Conservation (phyloP, 2,888 invertebrate species). For the Lasioglossum vierecki region DNA sequence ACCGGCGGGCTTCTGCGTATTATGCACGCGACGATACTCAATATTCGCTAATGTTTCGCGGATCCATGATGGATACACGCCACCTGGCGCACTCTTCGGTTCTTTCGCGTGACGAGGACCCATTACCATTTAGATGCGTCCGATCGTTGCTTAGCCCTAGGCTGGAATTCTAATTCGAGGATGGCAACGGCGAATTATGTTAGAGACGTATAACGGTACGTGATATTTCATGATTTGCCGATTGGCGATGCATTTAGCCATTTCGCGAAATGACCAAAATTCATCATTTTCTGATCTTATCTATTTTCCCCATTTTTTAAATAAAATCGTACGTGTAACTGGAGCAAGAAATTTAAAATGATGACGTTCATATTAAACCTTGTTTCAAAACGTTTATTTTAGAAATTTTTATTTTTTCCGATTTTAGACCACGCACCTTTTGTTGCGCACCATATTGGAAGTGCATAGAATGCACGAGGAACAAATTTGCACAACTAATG, state of each 20-base stretch:
- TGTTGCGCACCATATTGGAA: not conserved
- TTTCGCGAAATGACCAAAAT: not conserved
- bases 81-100: conserved; percentile 34
- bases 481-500: not conserved
- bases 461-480: not conserved
- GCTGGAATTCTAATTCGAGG: conserved; percentile 53
- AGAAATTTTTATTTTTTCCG: not conserved
- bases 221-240: conserved; percentile 45
- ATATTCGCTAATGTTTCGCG: conserved; percentile 12
- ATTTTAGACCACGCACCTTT: no score
- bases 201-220: conserved; percentile 30
- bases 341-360: not conserved
- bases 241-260: not conserved
- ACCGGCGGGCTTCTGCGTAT: not conserved
- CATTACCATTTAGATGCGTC: conserved; percentile 54
- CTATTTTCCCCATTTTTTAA: not conserved
- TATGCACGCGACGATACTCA: conserved; percentile 6
- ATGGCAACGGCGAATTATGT: conserved; percentile 40
- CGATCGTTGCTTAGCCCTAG: conserved; percentile 38
- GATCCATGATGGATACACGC: conserved; percentile 23
- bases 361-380: not conserved
- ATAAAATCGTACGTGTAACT: not conserved
- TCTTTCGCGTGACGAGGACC: conserved; percentile 45
- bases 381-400: not conserved
- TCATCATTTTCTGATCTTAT: not conserved